Evolutionary conservation across 1,140 invertebrate genomes (phyloP).

Genomic region (Papilio polyxenes): DNA sequence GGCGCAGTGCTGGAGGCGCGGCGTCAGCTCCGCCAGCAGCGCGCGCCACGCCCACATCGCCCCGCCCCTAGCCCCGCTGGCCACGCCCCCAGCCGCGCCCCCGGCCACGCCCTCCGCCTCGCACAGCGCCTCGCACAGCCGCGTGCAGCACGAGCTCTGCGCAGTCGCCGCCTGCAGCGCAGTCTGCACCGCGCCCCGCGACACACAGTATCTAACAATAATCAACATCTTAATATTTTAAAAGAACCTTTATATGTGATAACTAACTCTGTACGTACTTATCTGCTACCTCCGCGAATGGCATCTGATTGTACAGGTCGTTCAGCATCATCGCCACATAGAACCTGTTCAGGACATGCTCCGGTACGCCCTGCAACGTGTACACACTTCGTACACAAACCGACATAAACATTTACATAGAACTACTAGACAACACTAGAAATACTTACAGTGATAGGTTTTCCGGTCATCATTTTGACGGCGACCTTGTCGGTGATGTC

Average conservation of each 20-base stretch:
- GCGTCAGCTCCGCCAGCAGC: conserved; percentile 56
- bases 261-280: conserved; percentile 81
- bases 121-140: conserved; percentile 47
- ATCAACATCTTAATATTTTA: not conserved
- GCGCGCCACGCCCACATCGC: conserved; percentile 55
- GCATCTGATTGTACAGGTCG: conserved; percentile 89
- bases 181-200: conserved; percentile 56
- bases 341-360: conserved; percentile 86
- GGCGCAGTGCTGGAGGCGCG: conserved; percentile 59
- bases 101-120: conserved; percentile 34
- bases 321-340: conserved; percentile 92
- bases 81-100: conserved; percentile 35
- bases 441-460: conserved; percentile 67
- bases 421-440: not conserved
- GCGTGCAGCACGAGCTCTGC: not conserved
- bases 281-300: conserved; percentile 86
- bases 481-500: conserved; percentile 86
- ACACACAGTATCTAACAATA: conserved; percentile 51
- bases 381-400: not conserved
- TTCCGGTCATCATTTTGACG: conserved; percentile 83
- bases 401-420: not conserved
- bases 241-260: not conserved
- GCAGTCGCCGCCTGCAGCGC: conserved; percentile 48
- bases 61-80: conserved; percentile 39
- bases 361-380: conserved; percentile 79